Conservation (phyloP, 92 coral and sea anemone species). For the Porites evermanni region DNA sequence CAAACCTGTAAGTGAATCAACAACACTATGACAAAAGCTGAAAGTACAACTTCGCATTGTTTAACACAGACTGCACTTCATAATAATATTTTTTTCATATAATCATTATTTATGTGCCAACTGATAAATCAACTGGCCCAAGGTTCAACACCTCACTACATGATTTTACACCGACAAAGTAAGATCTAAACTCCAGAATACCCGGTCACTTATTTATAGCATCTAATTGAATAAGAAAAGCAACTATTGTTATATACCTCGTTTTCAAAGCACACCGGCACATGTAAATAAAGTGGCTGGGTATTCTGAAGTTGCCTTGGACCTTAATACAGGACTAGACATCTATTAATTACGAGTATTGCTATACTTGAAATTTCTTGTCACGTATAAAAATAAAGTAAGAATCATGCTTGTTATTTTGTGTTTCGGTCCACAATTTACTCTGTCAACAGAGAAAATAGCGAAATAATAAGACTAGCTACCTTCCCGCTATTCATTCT, state of each 20-base stretch:
- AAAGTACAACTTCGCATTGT: constrained; percentile 9
- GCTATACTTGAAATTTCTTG: constrained; percentile 12
- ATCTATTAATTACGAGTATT: constrained; percentile 9
- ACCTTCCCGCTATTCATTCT: constrained; percentile 47
- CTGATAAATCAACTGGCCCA: constrained; percentile 20
- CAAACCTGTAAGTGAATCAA: constrained; percentile 55
- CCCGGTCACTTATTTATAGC: no score
- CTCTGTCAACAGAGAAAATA: constrained; percentile 44
- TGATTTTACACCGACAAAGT: constrained; percentile 9
- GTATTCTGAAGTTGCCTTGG: background rate
- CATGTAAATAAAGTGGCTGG: no score
- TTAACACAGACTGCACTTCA: constrained; percentile 21
- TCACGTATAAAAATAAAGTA: constrained; percentile 17
- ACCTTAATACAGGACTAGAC: constrained; percentile 17
- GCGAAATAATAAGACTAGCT: constrained; percentile 35
- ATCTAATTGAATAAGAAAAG: no score
- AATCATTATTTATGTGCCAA: constrained; percentile 18
- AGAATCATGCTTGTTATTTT: constrained; percentile 36
- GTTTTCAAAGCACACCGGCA: no score
- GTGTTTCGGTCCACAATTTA: constrained; percentile 18
- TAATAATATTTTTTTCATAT: background rate
- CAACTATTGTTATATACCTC: no score
- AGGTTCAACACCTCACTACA: constrained; percentile 20
- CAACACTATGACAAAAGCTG: background rate
- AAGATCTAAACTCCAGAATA: background rate